Conservation (phyloP, 2,113 vertebrate species). For the Aptenodytes forsteri region DNA sequence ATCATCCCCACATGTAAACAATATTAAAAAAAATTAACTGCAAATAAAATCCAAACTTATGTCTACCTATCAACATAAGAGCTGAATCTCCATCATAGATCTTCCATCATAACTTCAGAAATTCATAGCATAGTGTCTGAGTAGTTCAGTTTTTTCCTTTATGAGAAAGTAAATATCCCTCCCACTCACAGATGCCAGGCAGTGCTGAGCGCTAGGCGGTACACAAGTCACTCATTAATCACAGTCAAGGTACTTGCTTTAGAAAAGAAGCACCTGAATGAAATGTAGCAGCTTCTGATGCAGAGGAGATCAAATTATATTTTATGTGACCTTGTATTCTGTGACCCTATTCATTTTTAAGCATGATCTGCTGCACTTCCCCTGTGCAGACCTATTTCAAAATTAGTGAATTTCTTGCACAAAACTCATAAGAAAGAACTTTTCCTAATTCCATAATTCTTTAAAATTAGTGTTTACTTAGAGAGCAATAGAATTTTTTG, state of each 20-base stretch:
- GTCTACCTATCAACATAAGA: not conserved
- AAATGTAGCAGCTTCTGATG: not conserved
- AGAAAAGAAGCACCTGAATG: not conserved
- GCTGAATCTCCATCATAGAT: not conserved
- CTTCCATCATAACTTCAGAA: not conserved
- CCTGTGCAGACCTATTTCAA: not conserved
- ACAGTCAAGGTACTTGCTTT: not conserved
- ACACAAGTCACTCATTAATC: not conserved
- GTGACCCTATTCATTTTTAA: not conserved
- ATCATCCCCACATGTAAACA: not conserved
- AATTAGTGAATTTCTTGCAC: not conserved
- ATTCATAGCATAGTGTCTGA: not conserved
- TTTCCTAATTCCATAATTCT: not conserved
- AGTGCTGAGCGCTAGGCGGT: fast-evolving
- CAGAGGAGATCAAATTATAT: not conserved
- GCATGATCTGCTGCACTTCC: not conserved
- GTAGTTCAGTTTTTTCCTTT: not conserved
- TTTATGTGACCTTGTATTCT: not conserved
- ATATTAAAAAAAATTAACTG: not conserved
- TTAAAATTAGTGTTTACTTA: not conserved
- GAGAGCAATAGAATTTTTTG: not conserved
- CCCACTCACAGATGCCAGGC: not conserved
- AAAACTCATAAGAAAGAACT: not conserved
- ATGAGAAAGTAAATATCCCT: not conserved
- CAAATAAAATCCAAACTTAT: not conserved